phyloP scores from a whole-genome alignment of 2,797 vertebrate species.

The Sebastes glaucus region DNA sequence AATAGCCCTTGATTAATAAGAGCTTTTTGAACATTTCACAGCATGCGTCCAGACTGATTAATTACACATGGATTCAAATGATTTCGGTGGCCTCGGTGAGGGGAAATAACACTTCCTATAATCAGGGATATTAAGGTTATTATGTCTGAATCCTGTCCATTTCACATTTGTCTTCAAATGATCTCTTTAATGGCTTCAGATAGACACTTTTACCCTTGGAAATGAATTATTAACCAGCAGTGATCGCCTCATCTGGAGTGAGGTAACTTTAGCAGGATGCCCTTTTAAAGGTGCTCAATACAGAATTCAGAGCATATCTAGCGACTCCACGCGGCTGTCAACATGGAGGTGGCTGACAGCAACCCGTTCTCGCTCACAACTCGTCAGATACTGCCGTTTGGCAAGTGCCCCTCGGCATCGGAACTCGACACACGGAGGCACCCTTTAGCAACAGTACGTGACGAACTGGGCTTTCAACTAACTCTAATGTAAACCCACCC shows the following conservation, averaged over 20 bases:
- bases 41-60: slow-evolving; percentile 36
- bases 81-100: slow-evolving; percentile 1
- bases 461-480: too few species aligned
- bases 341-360: too few species aligned
- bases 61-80: slow-evolving; percentile 45
- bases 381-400: too few species aligned
- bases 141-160: slow-evolving; percentile 33
- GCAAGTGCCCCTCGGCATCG: too few species aligned
- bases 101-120: slow-evolving; percentile 32
- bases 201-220: not conserved
- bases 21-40: slow-evolving; percentile 31
- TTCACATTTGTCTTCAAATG: slow-evolving; percentile 32
- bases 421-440: too few species aligned
- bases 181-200: slow-evolving; percentile 15
- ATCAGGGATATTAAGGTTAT: slow-evolving; percentile 45
- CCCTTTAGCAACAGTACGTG: too few species aligned
- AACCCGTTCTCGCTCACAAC: not conserved
- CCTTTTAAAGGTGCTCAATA: not conserved
- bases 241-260: not conserved
- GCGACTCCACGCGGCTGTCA: too few species aligned
- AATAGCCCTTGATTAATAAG: slow-evolving; percentile 42
- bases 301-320: not conserved
- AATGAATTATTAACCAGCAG: slow-evolving; percentile 15
- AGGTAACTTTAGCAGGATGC: not conserved
- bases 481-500: too few species aligned